Conservation (phyloP, 2,888 invertebrate genomes). For the Lacanobia oleracea region DNA sequence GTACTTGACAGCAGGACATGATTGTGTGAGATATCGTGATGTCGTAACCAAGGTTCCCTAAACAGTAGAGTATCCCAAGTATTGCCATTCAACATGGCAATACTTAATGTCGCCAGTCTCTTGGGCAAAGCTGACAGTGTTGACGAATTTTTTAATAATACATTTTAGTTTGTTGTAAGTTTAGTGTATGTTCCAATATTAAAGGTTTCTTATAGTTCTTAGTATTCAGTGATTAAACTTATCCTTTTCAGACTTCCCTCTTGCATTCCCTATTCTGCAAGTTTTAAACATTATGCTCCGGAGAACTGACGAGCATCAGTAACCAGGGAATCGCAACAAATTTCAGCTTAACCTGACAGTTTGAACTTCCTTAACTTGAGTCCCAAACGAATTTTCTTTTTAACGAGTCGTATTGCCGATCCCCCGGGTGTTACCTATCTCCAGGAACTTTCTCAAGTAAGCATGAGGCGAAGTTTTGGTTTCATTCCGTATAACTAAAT, state of each 20-base stretch:
- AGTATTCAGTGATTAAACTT: no score
- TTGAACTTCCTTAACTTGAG: constrained; percentile 35
- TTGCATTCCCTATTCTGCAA: neutral
- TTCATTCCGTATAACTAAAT: constrained; percentile 37
- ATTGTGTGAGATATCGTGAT: no score
- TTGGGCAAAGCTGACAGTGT: no score
- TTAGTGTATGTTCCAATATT: no score
- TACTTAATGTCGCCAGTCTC: no score
- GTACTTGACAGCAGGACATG: no score
- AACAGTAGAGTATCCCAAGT: no score
- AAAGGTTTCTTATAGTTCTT: no score
- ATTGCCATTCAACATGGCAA: no score
- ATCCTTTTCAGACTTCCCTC: neutral
- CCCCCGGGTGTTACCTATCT: constrained; percentile 36
- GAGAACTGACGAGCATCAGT: constrained; percentile 1
- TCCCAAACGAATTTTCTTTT: constrained; percentile 54
- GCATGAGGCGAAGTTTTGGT: constrained; percentile 36
- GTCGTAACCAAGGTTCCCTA: no score
- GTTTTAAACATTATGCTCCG: neutral
- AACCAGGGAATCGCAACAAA: neutral
- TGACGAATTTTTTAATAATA: no score
- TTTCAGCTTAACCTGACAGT: constrained; percentile 7
- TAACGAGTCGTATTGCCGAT: constrained; percentile 31
- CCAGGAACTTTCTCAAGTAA: constrained; percentile 38
- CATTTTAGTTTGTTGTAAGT: no score